A percentile compares a stretch with the other conserved stretches of the same genome.
Evolutionary conservation across 2,113 vertebrate genomes (phyloP).

Genomic region (Lates calcarifer): DNA sequence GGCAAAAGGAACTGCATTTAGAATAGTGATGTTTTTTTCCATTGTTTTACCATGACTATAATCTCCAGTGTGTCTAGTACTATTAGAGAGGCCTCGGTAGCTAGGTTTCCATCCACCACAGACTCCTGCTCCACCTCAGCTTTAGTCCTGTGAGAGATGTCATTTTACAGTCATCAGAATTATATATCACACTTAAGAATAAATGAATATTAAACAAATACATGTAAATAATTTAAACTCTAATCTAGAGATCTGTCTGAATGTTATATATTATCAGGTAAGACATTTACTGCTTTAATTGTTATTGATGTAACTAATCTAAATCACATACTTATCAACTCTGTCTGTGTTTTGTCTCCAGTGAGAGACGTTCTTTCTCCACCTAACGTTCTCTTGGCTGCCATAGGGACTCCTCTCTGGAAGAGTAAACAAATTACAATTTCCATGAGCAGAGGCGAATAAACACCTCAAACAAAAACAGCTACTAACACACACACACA

Average conservation of each 20-base stretch:
- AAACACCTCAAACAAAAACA: conserved; percentile 15
- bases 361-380: conserved; percentile 93
- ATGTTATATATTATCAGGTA: neutral
- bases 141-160: conserved; percentile 83
- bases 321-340: conserved; percentile 89
- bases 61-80: conserved; percentile 92
- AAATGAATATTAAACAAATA: neutral
- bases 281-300: neutral
- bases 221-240: neutral
- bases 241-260: neutral
- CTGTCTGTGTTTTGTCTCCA: conserved; percentile 92
- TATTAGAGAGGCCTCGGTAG: conserved; percentile 90
- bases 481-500: neutral
- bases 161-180: conserved; percentile 19
- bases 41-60: conserved; percentile 88
- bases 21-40: neutral
- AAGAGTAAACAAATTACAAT: conserved; percentile 20
- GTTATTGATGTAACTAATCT: neutral
- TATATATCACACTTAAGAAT: neutral
- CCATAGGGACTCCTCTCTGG: conserved; percentile 91
- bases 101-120: conserved; percentile 92
- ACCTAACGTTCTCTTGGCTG: conserved; percentile 92
- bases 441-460: conserved; percentile 6
- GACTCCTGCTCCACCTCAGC: conserved; percentile 92
- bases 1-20: neutral